A percentile compares a stretch with the other conserved stretches of the same genome.
Conservation (phyloP, 35 echinoderm and acorn worm genomes). For the Ophioderma brevispina region DNA sequence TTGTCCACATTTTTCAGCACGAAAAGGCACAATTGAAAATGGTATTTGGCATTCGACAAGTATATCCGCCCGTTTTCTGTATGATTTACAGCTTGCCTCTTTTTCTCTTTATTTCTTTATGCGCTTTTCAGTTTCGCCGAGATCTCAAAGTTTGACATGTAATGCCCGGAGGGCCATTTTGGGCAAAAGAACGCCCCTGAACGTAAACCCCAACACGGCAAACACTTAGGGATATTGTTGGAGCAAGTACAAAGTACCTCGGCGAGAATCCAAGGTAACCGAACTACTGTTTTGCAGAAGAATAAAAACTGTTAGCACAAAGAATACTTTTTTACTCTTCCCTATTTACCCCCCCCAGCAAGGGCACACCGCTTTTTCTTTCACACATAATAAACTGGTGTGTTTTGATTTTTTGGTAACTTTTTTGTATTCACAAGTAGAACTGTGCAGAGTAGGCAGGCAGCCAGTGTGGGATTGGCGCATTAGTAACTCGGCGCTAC, state of each 20-base stretch:
- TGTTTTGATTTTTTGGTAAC: too few relatives aligned
- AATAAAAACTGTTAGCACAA: background rate
- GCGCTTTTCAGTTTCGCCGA: background rate
- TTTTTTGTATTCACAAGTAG: too few relatives aligned
- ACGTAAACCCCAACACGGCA: background rate
- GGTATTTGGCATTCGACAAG: background rate
- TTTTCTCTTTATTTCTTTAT: background rate
- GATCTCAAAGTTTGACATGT: background rate
- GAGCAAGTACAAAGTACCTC: background rate
- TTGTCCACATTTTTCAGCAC: constrained; percentile 4
- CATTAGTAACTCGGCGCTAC: too few relatives aligned
- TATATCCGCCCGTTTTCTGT: background rate
- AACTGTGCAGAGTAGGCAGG: too few relatives aligned
- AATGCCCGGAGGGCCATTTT: background rate
- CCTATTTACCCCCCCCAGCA: background rate
- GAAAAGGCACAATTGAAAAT: constrained; percentile 3
- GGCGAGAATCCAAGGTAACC: background rate
- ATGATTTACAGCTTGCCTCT: background rate
- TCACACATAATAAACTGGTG: too few relatives aligned
- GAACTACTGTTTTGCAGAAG: background rate
- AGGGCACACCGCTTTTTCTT: background rate
- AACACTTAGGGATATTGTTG: background rate
- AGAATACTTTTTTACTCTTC: background rate
- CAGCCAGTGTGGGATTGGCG: too few relatives aligned
- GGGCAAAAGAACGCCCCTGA: background rate